Percentiles rank a stretch among this genome's conserved stretches.
phyloP scores from a whole-genome alignment of 2,888 invertebrate genomes.

The Erpobdella octoculata region DNA sequence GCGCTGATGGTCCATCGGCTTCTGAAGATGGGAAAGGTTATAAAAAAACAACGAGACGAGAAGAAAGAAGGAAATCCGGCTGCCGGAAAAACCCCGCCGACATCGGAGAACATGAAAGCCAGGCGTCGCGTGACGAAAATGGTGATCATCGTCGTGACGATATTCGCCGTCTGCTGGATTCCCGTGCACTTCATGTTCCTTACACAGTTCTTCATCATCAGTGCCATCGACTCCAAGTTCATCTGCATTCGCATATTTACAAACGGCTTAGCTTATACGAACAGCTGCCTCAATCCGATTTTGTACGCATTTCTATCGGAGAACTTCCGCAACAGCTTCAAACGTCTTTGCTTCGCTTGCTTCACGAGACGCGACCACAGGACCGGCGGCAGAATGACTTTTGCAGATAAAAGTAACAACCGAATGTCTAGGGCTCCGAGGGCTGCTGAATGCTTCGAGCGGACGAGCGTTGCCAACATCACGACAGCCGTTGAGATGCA shows the following conservation, averaged over 20 bases:
- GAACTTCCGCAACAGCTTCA: conserved; percentile 83
- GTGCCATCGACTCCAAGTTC: conserved; percentile 57
- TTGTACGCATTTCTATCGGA: conserved; percentile 88
- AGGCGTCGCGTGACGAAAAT: conserved; percentile 81
- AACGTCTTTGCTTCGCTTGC: conserved; percentile 59
- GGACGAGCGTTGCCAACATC: conserved; percentile 1
- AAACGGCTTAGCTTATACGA: conserved; percentile 69
- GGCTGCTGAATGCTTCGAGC: not conserved
- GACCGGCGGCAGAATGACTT: not conserved
- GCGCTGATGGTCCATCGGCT: conserved; percentile 66
- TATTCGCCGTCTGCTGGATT: conserved; percentile 87
- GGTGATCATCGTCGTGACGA: conserved; percentile 81
- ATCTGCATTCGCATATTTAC: conserved; percentile 51
- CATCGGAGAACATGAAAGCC: conserved; percentile 72
- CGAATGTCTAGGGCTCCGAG: not conserved
- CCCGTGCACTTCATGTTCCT: conserved; percentile 71
- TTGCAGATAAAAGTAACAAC: not conserved
- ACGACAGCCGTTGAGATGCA: not conserved
- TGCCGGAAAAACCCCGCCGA: conserved; percentile 43
- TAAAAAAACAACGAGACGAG: not conserved
- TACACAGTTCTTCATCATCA: conserved; percentile 71
- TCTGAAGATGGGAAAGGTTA: conserved; percentile 12
- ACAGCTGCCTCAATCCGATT: conserved; percentile 88
- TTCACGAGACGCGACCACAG: not conserved
- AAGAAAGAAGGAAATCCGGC: not conserved